These are phyloP conservation scores for Melanaphis sacchari DNA, from an alignment of 1,140 invertebrate genomes.

Conservation along the genomic window DNA sequence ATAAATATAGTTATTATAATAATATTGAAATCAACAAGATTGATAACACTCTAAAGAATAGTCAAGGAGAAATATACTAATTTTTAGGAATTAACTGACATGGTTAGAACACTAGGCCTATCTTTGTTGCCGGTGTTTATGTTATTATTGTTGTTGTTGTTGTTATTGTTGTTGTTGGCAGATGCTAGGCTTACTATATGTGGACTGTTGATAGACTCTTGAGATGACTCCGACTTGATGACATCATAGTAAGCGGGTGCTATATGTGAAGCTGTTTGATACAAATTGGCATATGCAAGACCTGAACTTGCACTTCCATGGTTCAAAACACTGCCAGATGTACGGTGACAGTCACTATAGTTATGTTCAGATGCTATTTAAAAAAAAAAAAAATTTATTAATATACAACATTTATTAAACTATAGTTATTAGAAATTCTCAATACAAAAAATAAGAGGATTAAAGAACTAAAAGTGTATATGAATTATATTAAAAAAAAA, in stretches of 20 bases:
- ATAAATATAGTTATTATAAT: slow-evolving; percentile 50
- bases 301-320: slow-evolving; percentile 16
- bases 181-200: slow-evolving; percentile 58
- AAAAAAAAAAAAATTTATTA: background rate
- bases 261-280: slow-evolving; percentile 31
- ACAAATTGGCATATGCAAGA: slow-evolving; percentile 42
- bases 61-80: slow-evolving; percentile 32
- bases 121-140: slow-evolving; percentile 58
- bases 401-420: background rate
- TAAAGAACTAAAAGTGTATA: background rate
- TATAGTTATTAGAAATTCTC: background rate
- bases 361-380: slow-evolving; percentile 51
- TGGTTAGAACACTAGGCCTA: slow-evolving; percentile 59
- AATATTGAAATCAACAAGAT: slow-evolving; percentile 50
- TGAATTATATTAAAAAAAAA: background rate
- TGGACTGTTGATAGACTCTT: slow-evolving; percentile 51
- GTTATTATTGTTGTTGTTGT: slow-evolving; percentile 59
- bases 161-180: slow-evolving; percentile 57
- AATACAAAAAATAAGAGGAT: background rate
- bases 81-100: slow-evolving; percentile 53
- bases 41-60: slow-evolving; percentile 51
- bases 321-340: slow-evolving; percentile 42
- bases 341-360: slow-evolving; percentile 48
- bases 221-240: background rate
- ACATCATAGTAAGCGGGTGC: slow-evolving; percentile 58